Percentiles rank a stretch among this genome's conserved stretches.
phyloP scores from a whole-genome alignment of 37 sponge, comb jelly and placozoan species.

The Ianthella basta region DNA sequence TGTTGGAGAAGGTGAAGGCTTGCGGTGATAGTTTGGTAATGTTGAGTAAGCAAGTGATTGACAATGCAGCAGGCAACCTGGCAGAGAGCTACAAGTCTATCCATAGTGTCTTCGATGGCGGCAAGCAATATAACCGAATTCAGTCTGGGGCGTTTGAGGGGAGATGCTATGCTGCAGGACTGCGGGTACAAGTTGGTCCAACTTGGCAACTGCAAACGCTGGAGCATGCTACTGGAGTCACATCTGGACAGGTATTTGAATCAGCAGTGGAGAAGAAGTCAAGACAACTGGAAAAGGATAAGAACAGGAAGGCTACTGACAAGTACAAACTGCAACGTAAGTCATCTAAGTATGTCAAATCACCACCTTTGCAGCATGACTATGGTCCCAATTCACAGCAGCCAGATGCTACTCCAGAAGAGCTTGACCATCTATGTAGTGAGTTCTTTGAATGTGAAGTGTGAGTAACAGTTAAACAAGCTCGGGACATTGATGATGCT shows the following conservation, averaged over 20 bases:
- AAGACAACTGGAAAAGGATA: background rate
- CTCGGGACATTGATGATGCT: background rate
- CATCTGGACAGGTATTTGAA: background rate
- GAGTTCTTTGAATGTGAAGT: constrained; percentile 18
- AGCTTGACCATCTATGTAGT: constrained; percentile 2
- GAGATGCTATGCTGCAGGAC: constrained; percentile 31
- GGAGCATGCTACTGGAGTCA: background rate
- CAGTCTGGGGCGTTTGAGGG: constrained; percentile 34
- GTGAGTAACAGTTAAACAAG: background rate
- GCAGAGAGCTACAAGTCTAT: constrained; percentile 49
- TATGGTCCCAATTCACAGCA: constrained; percentile 34
- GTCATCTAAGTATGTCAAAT: background rate
- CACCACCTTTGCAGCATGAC: background rate
- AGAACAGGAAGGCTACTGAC: background rate
- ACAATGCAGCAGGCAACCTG: constrained; percentile 42
- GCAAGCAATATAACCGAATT: constrained; percentile 29
- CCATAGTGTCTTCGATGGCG: constrained; percentile 28
- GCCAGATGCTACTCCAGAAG: constrained; percentile 9
- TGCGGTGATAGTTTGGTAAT: constrained; percentile 29
- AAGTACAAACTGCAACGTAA: background rate
- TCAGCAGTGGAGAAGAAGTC: background rate
- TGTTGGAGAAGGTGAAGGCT: background rate
- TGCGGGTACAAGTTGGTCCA: constrained; percentile 33
- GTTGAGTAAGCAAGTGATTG: constrained; percentile 20
- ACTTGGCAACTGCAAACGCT: background rate